These are phyloP conservation scores for Taeniopygia guttata DNA, from an alignment of 2,797 vertebrate species.

Conservation along the genomic window DNA sequence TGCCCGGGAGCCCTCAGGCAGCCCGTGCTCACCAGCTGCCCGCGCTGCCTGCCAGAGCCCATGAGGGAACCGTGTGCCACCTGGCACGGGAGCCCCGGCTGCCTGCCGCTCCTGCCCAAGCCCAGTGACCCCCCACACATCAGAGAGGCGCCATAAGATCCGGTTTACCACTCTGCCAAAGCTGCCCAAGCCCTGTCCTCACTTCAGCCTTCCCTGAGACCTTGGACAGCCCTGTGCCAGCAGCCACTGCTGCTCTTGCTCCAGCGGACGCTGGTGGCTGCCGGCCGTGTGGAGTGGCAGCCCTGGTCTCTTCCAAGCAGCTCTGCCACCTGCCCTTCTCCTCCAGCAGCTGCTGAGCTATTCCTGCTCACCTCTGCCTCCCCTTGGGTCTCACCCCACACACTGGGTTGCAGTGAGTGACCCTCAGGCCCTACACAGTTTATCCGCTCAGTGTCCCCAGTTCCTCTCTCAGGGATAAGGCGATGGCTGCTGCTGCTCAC, in stretches of 20 bases:
- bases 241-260: not conserved
- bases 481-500: not conserved
- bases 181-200: not conserved
- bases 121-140: not conserved
- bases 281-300: fast-evolving
- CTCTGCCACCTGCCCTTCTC: not conserved
- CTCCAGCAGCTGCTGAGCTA: not conserved
- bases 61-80: not conserved
- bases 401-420: not conserved
- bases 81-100: not conserved
- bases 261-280: fast-evolving
- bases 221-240: not conserved
- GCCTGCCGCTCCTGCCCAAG: not conserved
- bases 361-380: not conserved
- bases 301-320: not conserved
- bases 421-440: not conserved
- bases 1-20: conserved; percentile 18
- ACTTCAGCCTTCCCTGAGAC: not conserved
- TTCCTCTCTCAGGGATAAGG: not conserved
- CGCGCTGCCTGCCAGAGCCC: conserved; percentile 29
- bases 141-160: not conserved
- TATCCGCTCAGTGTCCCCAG: fast-evolving
- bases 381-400: not conserved
- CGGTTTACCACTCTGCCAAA: not conserved
- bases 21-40: conserved; percentile 46